Percentiles rank a stretch among this genome's conserved stretches.
phyloP scores from a whole-genome alignment of 2,888 invertebrate genomes.

The Lumbricus terrestris region DNA sequence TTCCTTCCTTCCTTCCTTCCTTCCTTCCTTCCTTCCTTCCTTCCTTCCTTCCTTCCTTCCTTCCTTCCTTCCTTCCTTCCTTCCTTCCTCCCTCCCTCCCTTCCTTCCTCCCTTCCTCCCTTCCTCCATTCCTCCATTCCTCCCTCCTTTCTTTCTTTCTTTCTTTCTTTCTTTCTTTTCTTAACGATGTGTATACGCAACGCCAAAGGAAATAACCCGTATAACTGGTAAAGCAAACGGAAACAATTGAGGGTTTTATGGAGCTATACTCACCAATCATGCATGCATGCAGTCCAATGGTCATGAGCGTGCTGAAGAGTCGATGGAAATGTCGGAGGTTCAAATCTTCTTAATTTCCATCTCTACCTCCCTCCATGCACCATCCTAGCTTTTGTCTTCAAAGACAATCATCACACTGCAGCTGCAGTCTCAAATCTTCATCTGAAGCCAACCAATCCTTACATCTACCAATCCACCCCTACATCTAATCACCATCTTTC shows the following conservation, averaged over 20 bases:
- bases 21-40: background rate
- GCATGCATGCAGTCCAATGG: no score
- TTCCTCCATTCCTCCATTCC: background rate
- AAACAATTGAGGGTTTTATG: no score
- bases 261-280: no score
- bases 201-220: no score
- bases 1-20: background rate
- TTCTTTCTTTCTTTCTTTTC: background rate
- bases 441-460: background rate
- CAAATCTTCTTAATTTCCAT: background rate
- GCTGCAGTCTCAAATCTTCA: background rate
- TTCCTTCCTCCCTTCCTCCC: background rate
- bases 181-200: no score
- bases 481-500: background rate
- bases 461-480: background rate
- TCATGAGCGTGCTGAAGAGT: no score
- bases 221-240: no score
- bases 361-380: background rate
- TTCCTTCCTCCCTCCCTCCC: background rate
- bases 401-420: background rate
- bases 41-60: background rate
- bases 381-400: no score
- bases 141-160: background rate
- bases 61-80: background rate
- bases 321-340: background rate